Percentiles rank a stretch among this genome's conserved stretches.
These are phyloP conservation scores for Grantiella picta DNA, from an alignment of 2,113 vertebrate genomes.

Conservation along the genomic window DNA sequence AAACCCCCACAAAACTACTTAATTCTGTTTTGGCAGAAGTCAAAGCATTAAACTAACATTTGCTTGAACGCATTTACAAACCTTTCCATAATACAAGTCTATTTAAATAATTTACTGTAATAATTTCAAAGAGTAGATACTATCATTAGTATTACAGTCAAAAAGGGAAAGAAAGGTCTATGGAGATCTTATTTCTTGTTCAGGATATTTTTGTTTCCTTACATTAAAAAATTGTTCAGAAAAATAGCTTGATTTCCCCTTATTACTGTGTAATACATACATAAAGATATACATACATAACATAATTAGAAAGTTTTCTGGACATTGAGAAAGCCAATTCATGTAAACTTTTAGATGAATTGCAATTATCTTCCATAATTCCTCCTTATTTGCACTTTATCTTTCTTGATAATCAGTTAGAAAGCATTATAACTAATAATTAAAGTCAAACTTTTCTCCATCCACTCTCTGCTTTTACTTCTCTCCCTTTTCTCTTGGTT, in stretches of 20 bases:
- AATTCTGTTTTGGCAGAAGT: background rate
- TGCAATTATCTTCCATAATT: background rate
- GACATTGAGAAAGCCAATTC: background rate
- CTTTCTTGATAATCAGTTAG: background rate
- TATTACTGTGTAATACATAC: background rate
- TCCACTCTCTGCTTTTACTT: background rate
- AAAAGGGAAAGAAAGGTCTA: background rate
- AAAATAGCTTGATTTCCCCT: background rate
- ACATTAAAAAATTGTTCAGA: background rate
- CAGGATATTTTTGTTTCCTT: background rate
- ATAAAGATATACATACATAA: background rate
- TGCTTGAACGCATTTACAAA: background rate
- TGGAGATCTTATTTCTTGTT: background rate
- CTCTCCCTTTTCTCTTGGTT: background rate
- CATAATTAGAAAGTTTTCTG: background rate
- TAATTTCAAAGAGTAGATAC: background rate
- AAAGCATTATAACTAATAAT: background rate
- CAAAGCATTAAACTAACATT: background rate
- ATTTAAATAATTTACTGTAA: background rate
- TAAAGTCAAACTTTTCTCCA: background rate
- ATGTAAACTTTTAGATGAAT: background rate
- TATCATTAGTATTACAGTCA: background rate
- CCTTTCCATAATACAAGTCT: background rate
- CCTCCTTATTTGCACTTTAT: background rate
- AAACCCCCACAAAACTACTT: background rate